Conservation (phyloP, 1,140 invertebrate species). For the Hycleus phaleratus region DNA sequence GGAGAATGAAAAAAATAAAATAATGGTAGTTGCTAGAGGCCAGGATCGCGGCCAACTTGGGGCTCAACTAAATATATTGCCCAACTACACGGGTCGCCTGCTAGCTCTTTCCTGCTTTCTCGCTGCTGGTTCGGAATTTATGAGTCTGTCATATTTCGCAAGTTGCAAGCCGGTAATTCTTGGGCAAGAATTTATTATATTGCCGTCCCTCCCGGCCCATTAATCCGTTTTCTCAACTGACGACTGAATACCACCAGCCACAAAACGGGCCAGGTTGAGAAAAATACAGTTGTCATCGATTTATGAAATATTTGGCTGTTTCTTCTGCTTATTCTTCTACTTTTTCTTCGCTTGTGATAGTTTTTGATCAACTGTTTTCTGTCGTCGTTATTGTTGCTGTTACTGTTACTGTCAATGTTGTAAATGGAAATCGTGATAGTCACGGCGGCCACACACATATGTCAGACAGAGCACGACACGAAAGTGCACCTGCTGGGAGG, state of each 20-base stretch:
- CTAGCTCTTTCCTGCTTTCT: slow-evolving; percentile 31
- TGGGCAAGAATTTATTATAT: slow-evolving; percentile 40
- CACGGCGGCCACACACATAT: slow-evolving; percentile 26
- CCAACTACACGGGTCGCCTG: slow-evolving; percentile 25
- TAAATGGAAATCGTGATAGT: slow-evolving; percentile 18
- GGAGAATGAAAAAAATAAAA: slow-evolving; percentile 26
- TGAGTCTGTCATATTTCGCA: slow-evolving; percentile 41
- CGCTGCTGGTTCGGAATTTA: slow-evolving; percentile 33
- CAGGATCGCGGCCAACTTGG: slow-evolving; percentile 25
- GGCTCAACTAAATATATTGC: slow-evolving; percentile 30
- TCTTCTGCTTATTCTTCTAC: no score
- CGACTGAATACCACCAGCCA: slow-evolving; percentile 12
- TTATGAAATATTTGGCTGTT: no score
- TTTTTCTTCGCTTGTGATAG: no score
- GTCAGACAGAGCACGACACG: slow-evolving; percentile 22
- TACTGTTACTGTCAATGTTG: no score
- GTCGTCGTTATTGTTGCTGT: no score
- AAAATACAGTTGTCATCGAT: no score
- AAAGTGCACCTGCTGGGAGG: slow-evolving; percentile 30
- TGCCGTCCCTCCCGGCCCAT: slow-evolving; percentile 36
- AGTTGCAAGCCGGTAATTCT: slow-evolving; percentile 41
- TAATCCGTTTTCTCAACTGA: slow-evolving; percentile 34
- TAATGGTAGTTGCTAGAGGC: slow-evolving; percentile 28
- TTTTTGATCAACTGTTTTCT: no score
- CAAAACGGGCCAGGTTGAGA: no score